Evolutionary conservation across 92 coral and sea anemone species (phyloP).

Genomic region (Chrysogorgia sp.): DNA sequence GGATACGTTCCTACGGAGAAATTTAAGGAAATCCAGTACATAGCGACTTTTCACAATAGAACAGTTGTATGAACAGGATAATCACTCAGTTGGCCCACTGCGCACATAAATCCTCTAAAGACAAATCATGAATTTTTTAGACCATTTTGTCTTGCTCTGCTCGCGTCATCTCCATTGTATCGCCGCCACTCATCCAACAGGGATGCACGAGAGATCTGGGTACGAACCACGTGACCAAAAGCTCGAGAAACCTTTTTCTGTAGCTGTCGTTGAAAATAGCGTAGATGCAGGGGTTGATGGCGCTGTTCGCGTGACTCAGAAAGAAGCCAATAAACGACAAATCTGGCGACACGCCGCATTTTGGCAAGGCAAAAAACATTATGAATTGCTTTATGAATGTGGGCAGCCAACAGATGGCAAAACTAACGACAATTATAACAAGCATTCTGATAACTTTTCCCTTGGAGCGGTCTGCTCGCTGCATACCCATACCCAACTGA

Average conservation of each 20-base stretch:
- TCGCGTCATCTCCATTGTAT: neutral
- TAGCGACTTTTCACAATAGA: too few species aligned
- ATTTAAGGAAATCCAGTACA: too few species aligned
- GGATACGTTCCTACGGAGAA: too few species aligned
- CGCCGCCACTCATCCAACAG: neutral
- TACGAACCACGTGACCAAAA: constrained; percentile 18
- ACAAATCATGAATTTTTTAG: too few species aligned
- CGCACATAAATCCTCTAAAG: too few species aligned
- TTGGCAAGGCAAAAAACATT: constrained; percentile 22
- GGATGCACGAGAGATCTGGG: constrained; percentile 4
- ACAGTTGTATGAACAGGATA: too few species aligned
- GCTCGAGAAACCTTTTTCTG: constrained; percentile 6
- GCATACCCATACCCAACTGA: neutral
- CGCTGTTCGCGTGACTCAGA: constrained; percentile 28
- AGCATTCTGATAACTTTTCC: constrained; percentile 39
- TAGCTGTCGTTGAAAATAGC: constrained; percentile 24
- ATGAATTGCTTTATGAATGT: constrained; percentile 28
- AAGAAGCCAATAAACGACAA: constrained; percentile 26
- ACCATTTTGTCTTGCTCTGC: neutral
- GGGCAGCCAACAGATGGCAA: constrained; percentile 45
- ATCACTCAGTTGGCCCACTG: too few species aligned
- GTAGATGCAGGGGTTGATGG: constrained; percentile 29
- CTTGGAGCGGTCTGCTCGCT: constrained; percentile 23
- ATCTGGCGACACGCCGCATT: constrained; percentile 23
- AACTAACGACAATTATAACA: constrained; percentile 41